Conservation (phyloP, 2,888 invertebrate genomes). For the Deilephila porcellus region DNA sequence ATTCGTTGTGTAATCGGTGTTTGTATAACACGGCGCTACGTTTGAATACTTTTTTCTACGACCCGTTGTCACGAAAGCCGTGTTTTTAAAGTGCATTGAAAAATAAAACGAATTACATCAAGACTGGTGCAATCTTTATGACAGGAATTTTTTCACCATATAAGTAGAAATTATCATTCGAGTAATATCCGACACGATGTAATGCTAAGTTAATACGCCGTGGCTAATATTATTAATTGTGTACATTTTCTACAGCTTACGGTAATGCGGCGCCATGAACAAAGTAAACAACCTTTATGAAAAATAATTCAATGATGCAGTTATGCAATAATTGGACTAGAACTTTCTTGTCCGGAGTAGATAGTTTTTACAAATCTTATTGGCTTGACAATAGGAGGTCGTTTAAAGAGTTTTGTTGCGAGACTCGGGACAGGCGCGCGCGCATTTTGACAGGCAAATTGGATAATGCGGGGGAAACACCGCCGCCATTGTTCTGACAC, state of each 20-base stretch:
- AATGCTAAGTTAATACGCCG: background rate
- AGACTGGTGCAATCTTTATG: background rate
- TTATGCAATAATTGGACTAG: background rate
- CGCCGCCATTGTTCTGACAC: conserved; percentile 72
- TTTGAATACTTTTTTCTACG: conserved; percentile 26
- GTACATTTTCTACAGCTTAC: background rate
- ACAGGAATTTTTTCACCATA: background rate
- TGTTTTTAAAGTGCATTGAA: conserved; percentile 32
- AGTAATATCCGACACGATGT: background rate
- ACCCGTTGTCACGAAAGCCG: conserved; percentile 42
- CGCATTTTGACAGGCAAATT: conserved; percentile 82
- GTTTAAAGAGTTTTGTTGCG: conserved; percentile 55
- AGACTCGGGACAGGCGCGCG: conserved; percentile 55
- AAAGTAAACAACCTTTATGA: background rate
- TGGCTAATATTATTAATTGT: conserved; percentile 6
- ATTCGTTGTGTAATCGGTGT: conserved; percentile 54
- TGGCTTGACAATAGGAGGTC: conserved; percentile 41
- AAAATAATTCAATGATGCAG: background rate
- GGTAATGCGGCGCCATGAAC: background rate
- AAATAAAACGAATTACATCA: background rate
- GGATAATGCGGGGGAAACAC: conserved; percentile 76
- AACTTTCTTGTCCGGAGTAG: conserved; percentile 9
- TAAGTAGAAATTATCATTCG: background rate
- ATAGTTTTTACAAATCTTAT: conserved; percentile 20
- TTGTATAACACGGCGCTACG: conserved; percentile 32